Percentiles rank a stretch among this genome's conserved stretches.
These are phyloP conservation scores for Aphrophora alni DNA, from an alignment of 2,888 invertebrate species.

Conservation along the genomic window DNA sequence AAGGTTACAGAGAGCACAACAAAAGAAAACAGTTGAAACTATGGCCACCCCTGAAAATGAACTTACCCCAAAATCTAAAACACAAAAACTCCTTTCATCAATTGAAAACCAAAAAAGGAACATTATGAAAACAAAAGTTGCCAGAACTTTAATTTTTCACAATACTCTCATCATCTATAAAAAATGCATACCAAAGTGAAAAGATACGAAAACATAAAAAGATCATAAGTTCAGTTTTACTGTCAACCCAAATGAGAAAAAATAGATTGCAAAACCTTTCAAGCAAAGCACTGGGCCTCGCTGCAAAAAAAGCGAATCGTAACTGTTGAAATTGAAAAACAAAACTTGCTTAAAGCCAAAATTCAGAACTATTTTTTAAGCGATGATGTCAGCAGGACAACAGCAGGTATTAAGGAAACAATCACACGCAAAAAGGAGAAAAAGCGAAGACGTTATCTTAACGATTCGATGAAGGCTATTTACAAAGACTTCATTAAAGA, in stretches of 20 bases:
- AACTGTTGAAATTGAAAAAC: too few relatives aligned
- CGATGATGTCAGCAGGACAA: not conserved
- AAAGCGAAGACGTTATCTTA: not conserved
- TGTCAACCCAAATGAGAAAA: too few relatives aligned
- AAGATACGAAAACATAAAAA: not conserved
- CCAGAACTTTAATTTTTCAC: not conserved
- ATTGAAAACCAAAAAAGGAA: not conserved
- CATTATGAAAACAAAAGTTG: not conserved
- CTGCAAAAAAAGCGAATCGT: too few relatives aligned
- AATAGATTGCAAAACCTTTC: too few relatives aligned
- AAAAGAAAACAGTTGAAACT: too few relatives aligned
- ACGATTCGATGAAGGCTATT: not conserved
- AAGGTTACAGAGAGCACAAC: too few relatives aligned
- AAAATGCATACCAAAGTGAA: not conserved
- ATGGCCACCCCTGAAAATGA: not conserved
- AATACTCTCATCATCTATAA: not conserved
- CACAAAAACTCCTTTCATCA: not conserved
- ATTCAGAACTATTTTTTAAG: not conserved
- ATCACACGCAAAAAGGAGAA: not conserved
- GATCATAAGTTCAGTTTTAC: not conserved
- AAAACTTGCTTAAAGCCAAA: too few relatives aligned
- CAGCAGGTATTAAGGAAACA: not conserved
- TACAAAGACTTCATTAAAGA: not conserved
- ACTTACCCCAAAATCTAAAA: slow-evolving; percentile 5
- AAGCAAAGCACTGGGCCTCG: too few relatives aligned